phyloP scores from a whole-genome alignment of 2,797 vertebrate species.

The Megalops cyprinoides region DNA sequence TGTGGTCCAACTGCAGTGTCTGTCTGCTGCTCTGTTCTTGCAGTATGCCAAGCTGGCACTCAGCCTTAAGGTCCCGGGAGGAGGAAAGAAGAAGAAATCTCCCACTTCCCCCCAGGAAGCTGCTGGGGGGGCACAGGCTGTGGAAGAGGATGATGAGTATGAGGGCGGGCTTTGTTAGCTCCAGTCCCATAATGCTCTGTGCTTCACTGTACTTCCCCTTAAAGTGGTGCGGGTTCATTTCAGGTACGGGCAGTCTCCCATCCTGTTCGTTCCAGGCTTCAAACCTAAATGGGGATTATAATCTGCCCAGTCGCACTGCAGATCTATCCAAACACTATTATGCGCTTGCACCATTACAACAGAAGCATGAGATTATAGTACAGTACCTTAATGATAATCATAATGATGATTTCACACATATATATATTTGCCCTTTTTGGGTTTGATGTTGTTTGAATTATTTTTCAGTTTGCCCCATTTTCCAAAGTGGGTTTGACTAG shows the following conservation, averaged over 20 bases:
- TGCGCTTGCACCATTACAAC: slow-evolving; percentile 19
- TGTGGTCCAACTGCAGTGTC: not conserved
- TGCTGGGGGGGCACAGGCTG: slow-evolving; percentile 47
- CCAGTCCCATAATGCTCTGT: not conserved
- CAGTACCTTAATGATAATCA: not conserved
- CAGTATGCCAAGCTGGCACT: slow-evolving; percentile 87
- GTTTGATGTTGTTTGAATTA: slow-evolving; percentile 2
- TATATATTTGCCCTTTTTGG: not conserved
- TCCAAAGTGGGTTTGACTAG: not conserved
- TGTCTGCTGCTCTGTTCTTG: slow-evolving; percentile 36
- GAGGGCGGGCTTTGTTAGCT: slow-evolving; percentile 81
- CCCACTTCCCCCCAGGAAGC: slow-evolving; percentile 61
- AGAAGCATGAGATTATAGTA: slow-evolving; percentile 23
- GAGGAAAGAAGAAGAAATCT: slow-evolving; percentile 80
- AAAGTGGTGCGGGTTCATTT: not conserved
- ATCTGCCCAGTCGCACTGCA: not conserved
- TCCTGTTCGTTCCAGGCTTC: not conserved
- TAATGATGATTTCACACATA: not conserved
- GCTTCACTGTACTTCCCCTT: slow-evolving; percentile 24
- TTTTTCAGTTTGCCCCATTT: not conserved
- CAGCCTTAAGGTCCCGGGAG: slow-evolving; percentile 80
- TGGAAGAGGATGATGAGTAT: slow-evolving; percentile 83
- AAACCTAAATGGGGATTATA: not conserved
- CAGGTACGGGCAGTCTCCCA: not conserved
- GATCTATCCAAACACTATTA: slow-evolving; percentile 10